Base-by-base conservation (phyloP, 2,797 vertebrate species). In the Enteromius thamalakanensis region DNA sequence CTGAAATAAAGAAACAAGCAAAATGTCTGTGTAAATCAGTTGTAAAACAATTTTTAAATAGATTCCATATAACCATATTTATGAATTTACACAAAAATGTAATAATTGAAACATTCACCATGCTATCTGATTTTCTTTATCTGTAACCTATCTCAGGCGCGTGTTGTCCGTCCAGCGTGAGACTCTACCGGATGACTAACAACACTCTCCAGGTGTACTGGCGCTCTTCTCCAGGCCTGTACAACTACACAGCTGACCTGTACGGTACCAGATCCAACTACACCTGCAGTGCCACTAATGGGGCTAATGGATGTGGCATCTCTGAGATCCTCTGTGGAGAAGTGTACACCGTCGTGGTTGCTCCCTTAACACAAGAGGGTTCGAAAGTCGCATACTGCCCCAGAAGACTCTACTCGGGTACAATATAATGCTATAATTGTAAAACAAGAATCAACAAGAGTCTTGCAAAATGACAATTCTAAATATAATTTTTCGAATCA, bases 111-210 rank as follows among this genome's bases (percentile, higher is more conserved):
- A 51, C 15, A 6, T 51, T 51, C 15, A 6, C 17, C 49, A 19
- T 51, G 17, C 49, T 51, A 42, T 51, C 6, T 19, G 6, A 51
- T 29, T 80, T 26, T 64, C 8, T 15, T n/a, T 1, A 47, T 60
- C 55, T 72, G 17, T 3, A 26, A 32, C 40, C 14, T 32, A 17
- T 49, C n/a, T 51, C 47, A 99, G 97, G 94, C 89, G 92, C 95
- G 77, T 99, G 98, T 84, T 99, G 97, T 88, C 97, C 97, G n/a
- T 94, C 94, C 42, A 94, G 94, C 0, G 92, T 98, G 85, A 97
- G 96, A 89, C 91, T 98, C 6, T 96, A 96, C 4, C 93, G 95
- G 49, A 90, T 95, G 60, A 83, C 87, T 68, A 96, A 92, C 90
- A 94, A 91, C 3, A 91, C 95, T 4, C 93, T 98, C 79, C 93